Percentiles rank a stretch among this genome's conserved stretches.
Evolutionary conservation across 2,113 vertebrate genomes (phyloP).

Genomic region (Benthochromis sp.): DNA sequence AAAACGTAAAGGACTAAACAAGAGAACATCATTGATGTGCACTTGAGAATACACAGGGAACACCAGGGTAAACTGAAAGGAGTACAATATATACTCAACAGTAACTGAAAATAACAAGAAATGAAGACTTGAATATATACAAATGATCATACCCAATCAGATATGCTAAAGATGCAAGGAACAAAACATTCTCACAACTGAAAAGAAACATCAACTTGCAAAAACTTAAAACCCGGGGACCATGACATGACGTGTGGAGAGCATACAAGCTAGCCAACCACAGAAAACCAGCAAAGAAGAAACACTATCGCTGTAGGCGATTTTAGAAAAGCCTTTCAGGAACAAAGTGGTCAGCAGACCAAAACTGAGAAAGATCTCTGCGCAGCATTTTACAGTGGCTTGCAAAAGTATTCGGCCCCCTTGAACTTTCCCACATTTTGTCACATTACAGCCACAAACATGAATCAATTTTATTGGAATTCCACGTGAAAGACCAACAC

Average conservation of each 20-base stretch:
- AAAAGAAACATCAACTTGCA: background rate
- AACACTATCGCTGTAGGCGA: fast-evolving
- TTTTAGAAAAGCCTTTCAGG: background rate
- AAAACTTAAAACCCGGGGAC: background rate
- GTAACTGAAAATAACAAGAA: background rate
- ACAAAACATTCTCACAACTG: background rate
- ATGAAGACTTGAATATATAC: background rate
- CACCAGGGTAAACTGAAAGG: background rate
- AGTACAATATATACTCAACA: background rate
- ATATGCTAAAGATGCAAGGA: background rate
- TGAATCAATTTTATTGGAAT: fast-evolving
- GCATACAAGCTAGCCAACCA: background rate
- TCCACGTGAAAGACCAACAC: fast-evolving
- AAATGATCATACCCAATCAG: background rate
- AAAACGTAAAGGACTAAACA: fast-evolving
- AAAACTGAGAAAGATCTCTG: background rate
- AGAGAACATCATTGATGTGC: background rate
- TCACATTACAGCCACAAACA: background rate
- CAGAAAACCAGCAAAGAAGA: background rate
- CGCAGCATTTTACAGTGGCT: fast-evolving
- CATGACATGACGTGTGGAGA: background rate
- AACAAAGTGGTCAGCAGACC: background rate
- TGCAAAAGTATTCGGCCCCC: fast-evolving
- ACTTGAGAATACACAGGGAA: background rate
- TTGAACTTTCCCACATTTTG: background rate